A percentile compares a stretch with the other conserved stretches of the same genome.
phyloP scores from a whole-genome alignment of 2,113 vertebrate genomes.

The Amazona vittata region DNA sequence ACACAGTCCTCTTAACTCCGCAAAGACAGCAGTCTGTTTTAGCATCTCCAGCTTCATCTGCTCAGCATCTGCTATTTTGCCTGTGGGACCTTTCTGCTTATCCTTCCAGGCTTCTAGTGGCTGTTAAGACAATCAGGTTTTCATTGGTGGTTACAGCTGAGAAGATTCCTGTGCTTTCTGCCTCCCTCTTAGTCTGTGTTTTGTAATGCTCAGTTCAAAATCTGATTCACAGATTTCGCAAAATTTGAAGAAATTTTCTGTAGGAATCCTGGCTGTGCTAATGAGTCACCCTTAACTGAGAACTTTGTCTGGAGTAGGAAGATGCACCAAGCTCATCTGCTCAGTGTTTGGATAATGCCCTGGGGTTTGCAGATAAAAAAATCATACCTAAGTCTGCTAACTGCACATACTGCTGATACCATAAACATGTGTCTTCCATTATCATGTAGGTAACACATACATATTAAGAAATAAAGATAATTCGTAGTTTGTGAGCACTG shows the following conservation, averaged over 20 bases:
- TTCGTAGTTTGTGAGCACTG: neutral
- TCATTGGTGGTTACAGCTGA: neutral
- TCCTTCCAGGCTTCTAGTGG: neutral
- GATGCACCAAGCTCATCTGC: neutral
- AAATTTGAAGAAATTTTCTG: neutral
- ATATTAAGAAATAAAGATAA: neutral
- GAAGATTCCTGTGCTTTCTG: neutral
- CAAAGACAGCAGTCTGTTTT: neutral
- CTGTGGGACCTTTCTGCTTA: neutral
- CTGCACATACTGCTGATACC: neutral
- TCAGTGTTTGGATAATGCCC: neutral
- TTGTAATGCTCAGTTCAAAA: neutral
- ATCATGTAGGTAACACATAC: neutral
- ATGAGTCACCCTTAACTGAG: neutral
- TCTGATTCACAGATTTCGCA: neutral
- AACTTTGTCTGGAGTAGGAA: neutral
- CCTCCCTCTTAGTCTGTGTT: neutral
- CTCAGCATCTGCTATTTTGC: neutral
- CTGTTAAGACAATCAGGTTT: neutral
- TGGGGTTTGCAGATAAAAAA: constrained; percentile 32
- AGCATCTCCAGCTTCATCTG: neutral
- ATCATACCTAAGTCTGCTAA: neutral
- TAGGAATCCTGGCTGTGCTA: neutral
- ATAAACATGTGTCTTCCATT: neutral
- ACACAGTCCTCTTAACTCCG: neutral